Evolutionary conservation across 2,113 vertebrate genomes (phyloP).

Genomic region (Alligator mississippiensis): DNA sequence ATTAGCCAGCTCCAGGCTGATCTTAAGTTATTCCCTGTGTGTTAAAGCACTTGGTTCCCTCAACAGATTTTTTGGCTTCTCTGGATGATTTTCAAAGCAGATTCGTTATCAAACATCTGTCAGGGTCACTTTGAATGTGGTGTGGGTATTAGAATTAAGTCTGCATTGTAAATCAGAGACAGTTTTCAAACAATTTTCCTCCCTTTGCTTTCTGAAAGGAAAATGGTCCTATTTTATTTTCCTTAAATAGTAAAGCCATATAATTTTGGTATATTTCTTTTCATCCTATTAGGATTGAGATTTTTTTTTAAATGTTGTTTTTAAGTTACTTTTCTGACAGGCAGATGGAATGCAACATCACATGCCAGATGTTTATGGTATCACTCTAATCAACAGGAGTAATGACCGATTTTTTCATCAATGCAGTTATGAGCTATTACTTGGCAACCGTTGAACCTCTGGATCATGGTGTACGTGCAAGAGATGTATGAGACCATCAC

Average conservation of each 20-base stretch:
- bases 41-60: slow-evolving; percentile 14
- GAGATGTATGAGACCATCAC: too few relatives aligned
- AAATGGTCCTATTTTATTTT: slow-evolving; percentile 31
- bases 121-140: slow-evolving; percentile 52
- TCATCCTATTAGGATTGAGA: neutral
- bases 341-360: neutral
- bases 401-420: neutral
- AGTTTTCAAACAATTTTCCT: slow-evolving; percentile 31
- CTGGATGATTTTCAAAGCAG: slow-evolving; percentile 68
- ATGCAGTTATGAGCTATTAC: neutral
- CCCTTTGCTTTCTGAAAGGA: slow-evolving; percentile 14
- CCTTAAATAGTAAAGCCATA: slow-evolving; percentile 3
- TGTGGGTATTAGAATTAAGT: slow-evolving; percentile 49
- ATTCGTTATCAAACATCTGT: slow-evolving; percentile 65
- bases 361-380: neutral
- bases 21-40: slow-evolving; percentile 21
- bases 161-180: slow-evolving; percentile 46
- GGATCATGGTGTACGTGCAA: too few relatives aligned
- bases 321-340: neutral
- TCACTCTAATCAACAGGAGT: neutral
- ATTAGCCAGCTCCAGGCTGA: slow-evolving; percentile 30
- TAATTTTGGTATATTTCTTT: slow-evolving; percentile 20
- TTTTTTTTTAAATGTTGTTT: slow-evolving; percentile 1
- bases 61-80: slow-evolving; percentile 33
- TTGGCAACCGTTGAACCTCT: too few relatives aligned